Conservation (phyloP, 1,140 invertebrate genomes). For the Sinonovacula constricta region DNA sequence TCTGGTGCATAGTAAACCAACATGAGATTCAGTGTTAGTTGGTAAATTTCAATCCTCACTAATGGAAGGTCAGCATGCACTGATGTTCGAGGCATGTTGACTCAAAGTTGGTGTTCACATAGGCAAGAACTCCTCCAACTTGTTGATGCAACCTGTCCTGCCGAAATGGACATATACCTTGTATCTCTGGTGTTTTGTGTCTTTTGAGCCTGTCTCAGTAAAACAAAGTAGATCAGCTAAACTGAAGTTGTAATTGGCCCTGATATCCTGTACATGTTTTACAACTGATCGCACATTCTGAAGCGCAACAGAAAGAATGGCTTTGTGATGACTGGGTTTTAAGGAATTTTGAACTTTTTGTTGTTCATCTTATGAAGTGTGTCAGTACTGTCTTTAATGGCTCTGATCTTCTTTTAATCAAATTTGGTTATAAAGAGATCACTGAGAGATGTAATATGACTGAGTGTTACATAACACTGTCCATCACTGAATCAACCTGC, state of each 20-base stretch:
- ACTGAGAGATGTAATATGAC: conserved; percentile 9
- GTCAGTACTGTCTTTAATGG: not conserved
- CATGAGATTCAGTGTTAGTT: not conserved
- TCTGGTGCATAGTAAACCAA: conserved; percentile 7
- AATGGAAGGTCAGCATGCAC: not conserved
- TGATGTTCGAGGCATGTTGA: too few relatives aligned
- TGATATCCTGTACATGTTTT: not conserved
- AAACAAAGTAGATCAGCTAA: conserved; percentile 7
- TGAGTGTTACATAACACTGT: conserved; percentile 9
- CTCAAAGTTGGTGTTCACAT: too few relatives aligned
- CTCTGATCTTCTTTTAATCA: conserved; percentile 7
- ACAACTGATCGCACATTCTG: not conserved
- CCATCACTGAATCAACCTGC: conserved; percentile 3
- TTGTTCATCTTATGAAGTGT: not conserved
- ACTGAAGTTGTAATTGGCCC: not conserved
- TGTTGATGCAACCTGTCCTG: conserved; percentile 1
- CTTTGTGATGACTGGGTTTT: conserved; percentile 5
- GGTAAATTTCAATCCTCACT: not conserved
- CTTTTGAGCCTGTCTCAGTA: conserved; percentile 16
- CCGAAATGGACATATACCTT: not conserved
- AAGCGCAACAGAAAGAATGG: conserved; percentile 2
- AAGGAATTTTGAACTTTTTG: not conserved
- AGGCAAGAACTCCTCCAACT: conserved; percentile 12
- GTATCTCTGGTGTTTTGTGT: too few relatives aligned
- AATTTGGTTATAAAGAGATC: not conserved